Percentiles rank a stretch among this genome's conserved stretches.
phyloP scores from a whole-genome alignment of 2,888 invertebrate genomes.

The Tipula vernalis region DNA sequence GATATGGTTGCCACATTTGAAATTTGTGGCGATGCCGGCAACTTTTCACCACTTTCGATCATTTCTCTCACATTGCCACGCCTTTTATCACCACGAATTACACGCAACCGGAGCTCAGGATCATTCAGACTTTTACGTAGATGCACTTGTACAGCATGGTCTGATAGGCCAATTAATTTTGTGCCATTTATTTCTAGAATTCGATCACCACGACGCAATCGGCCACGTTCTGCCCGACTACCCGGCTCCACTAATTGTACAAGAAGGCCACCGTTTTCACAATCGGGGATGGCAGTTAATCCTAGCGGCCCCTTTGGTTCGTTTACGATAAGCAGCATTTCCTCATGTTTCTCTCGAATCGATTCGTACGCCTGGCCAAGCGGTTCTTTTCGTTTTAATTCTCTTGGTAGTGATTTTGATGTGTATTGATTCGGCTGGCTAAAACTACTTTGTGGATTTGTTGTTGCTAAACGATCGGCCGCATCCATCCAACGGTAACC shows the following conservation, averaged over 20 bases:
- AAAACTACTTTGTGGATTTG: conserved; percentile 46
- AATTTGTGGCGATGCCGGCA: conserved; percentile 23
- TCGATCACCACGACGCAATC: conserved; percentile 53
- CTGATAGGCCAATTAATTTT: conserved; percentile 45
- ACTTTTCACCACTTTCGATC: conserved; percentile 47
- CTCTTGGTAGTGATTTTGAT: conserved; percentile 66
- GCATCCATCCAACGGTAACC: conserved; percentile 77
- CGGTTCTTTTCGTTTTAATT: conserved; percentile 68
- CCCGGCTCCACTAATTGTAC: conserved; percentile 73
- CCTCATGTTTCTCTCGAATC: conserved; percentile 35
- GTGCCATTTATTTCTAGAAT: conserved; percentile 78
- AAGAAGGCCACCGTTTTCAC: conserved; percentile 64
- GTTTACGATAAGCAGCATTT: conserved; percentile 50
- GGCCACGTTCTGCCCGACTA: conserved; percentile 65
- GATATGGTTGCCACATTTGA: conserved; percentile 40
- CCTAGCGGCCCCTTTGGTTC: conserved; percentile 64
- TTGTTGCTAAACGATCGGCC: conserved; percentile 43
- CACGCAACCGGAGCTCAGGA: conserved; percentile 50
- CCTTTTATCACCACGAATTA: conserved; percentile 41
- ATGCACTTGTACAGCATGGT: conserved; percentile 63
- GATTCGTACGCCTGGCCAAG: conserved; percentile 56
- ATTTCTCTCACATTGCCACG: conserved; percentile 39
- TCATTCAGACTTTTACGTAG: conserved; percentile 57
- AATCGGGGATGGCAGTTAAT: conserved; percentile 75
- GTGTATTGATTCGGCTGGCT: conserved; percentile 27